Conservation (phyloP, 2,888 invertebrate genomes). For the Hemaris fuciformis region DNA sequence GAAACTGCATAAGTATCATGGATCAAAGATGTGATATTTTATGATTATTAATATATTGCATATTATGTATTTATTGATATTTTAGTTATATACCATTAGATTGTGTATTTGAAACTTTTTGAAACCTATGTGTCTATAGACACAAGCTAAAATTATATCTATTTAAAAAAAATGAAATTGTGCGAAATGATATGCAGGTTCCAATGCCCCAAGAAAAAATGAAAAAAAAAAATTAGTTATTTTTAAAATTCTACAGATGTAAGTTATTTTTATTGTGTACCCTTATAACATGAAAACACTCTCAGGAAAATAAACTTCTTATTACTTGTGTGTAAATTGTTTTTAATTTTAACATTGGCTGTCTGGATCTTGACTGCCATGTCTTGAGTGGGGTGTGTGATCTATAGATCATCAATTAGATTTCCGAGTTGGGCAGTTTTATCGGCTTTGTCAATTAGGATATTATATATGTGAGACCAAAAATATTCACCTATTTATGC, state of each 20-base stretch:
- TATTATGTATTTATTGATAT: constrained; percentile 37
- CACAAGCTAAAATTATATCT: constrained; percentile 1
- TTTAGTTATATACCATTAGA: constrained; percentile 44
- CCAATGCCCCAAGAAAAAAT: constrained; percentile 62
- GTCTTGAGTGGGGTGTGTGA: too few relatives aligned
- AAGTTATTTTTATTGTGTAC: constrained; percentile 30
- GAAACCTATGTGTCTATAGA: constrained; percentile 8
- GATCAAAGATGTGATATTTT: constrained; percentile 77
- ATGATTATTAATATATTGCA: constrained; percentile 63
- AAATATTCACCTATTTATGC: too few relatives aligned
- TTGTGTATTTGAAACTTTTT: constrained; percentile 34
- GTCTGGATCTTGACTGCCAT: too few relatives aligned
- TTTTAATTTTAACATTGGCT: background rate
- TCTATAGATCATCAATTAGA: too few relatives aligned
- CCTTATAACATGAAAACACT: constrained; percentile 29
- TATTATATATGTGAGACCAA: too few relatives aligned
- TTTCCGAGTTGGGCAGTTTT: too few relatives aligned
- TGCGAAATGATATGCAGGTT: constrained; percentile 61
- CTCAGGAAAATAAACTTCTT: constrained; percentile 32
- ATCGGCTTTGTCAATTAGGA: too few relatives aligned
- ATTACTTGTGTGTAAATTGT: constrained; percentile 25
- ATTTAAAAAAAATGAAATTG: constrained; percentile 12
- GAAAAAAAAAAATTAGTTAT: constrained; percentile 29
- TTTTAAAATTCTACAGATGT: constrained; percentile 37
- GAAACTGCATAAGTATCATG: constrained; percentile 72